phyloP scores from a whole-genome alignment of 2,113 vertebrate species.

The Epinephelus lanceolatus region DNA sequence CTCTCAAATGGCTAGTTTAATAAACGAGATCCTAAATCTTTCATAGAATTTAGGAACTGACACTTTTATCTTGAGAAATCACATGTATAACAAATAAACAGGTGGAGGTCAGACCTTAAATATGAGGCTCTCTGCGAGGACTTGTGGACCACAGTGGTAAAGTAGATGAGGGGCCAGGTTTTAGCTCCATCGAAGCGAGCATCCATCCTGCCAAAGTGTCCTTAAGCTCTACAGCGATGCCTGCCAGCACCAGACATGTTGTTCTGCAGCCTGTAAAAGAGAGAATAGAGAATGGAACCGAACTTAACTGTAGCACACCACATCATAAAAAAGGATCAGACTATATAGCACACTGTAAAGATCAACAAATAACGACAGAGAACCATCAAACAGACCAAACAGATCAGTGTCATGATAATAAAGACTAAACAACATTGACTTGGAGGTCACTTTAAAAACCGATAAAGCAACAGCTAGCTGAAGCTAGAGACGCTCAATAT shows the following conservation, averaged over 20 bases:
- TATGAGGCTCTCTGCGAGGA: neutral
- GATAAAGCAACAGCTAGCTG: neutral
- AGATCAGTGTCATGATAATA: no score
- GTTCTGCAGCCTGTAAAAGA: neutral
- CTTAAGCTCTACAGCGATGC: neutral
- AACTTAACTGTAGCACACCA: neutral
- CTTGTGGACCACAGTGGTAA: neutral
- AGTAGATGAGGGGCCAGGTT: constrained; percentile 14
- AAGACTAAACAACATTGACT: no score
- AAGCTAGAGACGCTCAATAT: neutral
- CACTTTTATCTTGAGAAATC: constrained; percentile 11
- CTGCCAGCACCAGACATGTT: neutral
- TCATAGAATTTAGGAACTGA: neutral
- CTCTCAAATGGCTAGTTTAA: neutral
- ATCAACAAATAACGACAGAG: no score
- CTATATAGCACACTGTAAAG: neutral
- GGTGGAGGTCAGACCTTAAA: constrained; percentile 16
- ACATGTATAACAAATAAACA: neutral
- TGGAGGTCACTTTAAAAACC: neutral
- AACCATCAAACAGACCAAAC: no score
- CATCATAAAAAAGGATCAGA: neutral
- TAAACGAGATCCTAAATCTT: neutral
- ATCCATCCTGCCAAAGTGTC: neutral
- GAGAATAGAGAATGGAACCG: neutral
- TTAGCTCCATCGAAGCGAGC: neutral